Evolutionary conservation across 1,140 invertebrate species (phyloP).

Genomic region (Solen grandis): DNA sequence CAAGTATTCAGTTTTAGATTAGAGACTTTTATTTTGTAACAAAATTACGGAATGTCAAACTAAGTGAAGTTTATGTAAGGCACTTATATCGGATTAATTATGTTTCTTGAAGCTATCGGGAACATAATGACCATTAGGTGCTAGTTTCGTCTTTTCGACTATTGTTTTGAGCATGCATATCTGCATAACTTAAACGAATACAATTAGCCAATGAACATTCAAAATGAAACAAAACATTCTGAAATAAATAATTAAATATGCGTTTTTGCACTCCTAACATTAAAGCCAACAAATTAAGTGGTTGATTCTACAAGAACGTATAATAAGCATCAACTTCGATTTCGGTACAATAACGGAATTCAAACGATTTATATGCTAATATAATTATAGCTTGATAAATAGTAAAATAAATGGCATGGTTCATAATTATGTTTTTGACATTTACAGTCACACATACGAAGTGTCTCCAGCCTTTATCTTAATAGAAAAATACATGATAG

Average conservation of each 20-base stretch:
- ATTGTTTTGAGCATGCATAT: background rate
- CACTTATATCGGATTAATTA: no score
- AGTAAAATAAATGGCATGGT: no score
- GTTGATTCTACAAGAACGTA: background rate
- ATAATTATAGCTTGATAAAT: background rate
- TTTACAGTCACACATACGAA: conserved; percentile 98
- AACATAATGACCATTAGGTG: background rate
- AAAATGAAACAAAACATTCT: no score
- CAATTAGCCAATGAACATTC: no score
- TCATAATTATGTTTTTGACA: no score
- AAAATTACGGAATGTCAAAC: background rate
- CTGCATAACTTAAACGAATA: no score
- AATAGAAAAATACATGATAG: conserved; percentile 96
- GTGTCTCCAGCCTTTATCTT: conserved; percentile 99
- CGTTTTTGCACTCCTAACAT: no score
- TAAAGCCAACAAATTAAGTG: background rate
- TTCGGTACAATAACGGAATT: background rate
- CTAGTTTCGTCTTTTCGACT: background rate
- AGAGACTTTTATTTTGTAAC: background rate
- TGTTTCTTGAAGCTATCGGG: no score
- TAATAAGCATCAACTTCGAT: background rate
- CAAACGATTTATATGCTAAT: background rate
- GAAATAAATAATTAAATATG: no score
- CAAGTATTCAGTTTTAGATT: background rate
- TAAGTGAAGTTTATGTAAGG: no score